Conservation (phyloP, 2,113 vertebrate species). For the Jaculus jaculus region DNA sequence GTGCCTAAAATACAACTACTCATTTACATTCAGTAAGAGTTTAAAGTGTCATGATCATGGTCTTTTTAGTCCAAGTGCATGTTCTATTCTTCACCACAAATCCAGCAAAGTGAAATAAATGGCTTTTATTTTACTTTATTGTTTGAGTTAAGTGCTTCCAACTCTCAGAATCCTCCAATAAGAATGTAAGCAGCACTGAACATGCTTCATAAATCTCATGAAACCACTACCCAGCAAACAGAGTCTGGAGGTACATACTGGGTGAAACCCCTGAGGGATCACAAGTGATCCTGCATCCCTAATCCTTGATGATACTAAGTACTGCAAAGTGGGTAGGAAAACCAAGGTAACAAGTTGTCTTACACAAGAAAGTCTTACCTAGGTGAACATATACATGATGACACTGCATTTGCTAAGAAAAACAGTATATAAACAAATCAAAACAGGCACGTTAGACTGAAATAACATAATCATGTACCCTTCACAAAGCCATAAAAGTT, state of each 20-base stretch:
- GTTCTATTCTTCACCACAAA: not conserved
- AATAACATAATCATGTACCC: not conserved
- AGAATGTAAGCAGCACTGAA: not conserved
- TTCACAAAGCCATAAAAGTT: conserved; percentile 10
- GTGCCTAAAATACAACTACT: not conserved
- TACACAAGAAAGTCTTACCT: not conserved
- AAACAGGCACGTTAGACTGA: conserved; percentile 8
- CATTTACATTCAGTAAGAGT: not conserved
- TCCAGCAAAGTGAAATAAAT: conserved; percentile 30
- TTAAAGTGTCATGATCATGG: not conserved
- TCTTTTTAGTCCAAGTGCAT: conserved; percentile 23
- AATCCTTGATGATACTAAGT: not conserved
- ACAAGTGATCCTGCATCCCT: not conserved
- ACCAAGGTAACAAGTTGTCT: not conserved
- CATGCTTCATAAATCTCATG: not conserved
- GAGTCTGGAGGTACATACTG: not conserved
- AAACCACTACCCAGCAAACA: not conserved
- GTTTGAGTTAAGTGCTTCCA: not conserved
- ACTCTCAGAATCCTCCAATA: not conserved
- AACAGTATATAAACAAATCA: not conserved
- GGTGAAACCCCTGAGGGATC: not conserved
- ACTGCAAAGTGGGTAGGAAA: not conserved
- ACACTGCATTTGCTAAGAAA: not conserved
- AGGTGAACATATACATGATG: not conserved
- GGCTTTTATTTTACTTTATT: conserved; percentile 29